Evolutionary conservation across 2,797 vertebrate genomes (phyloP), one percentile per base, ranked within the genome.

Genomic region (Echiichthys vipera): DNA sequence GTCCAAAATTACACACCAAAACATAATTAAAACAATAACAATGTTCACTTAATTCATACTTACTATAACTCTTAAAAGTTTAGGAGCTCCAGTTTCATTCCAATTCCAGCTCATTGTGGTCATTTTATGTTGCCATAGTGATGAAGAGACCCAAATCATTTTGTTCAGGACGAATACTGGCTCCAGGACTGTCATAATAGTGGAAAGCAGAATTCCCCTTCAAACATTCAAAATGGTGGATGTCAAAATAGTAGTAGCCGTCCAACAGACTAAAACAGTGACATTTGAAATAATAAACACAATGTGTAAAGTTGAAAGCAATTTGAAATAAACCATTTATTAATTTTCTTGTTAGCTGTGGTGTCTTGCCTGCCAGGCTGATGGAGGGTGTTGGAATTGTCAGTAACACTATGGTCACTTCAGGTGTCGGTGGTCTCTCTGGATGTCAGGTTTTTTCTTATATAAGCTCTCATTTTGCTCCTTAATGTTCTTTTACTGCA

Each of bases 371-470:
- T 62, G 29, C 73, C 37, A 55, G 67, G 37, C 89, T 94, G 82
- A 88, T 91, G 47, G 55, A 13, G 94, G 87, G 74, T 95, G 92
- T 1, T 18, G 37, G 51, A 30, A 17, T 7, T 61, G 29, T 70
- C 45, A 51, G 40, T 27, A 66, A 3, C 27, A 59, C 24, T 20
- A 2, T 1, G 13, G 25, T 45, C n/a, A 42, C 53, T 13, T 40
- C 56, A 65, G 53, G 18, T 29, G 15, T 29, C 50, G 61, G 39
- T 22, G 1, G 76, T 1, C 81, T 57, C 37, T 86, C 94, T 18
- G 91, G 89, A 63, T 91, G 94, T 84, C 90, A 94, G 88, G 90
- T 92, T 61, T 27, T n/a, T 54, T 61, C 36, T 43, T 30, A 24
- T n/a, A 47, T 51, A 57, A 71, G 27, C 27, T 49, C 30, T 57